Evolutionary conservation across 2,797 vertebrate genomes (phyloP), one percentile per base, ranked within the genome.

Genomic region (Silurus aristotelis): DNA sequence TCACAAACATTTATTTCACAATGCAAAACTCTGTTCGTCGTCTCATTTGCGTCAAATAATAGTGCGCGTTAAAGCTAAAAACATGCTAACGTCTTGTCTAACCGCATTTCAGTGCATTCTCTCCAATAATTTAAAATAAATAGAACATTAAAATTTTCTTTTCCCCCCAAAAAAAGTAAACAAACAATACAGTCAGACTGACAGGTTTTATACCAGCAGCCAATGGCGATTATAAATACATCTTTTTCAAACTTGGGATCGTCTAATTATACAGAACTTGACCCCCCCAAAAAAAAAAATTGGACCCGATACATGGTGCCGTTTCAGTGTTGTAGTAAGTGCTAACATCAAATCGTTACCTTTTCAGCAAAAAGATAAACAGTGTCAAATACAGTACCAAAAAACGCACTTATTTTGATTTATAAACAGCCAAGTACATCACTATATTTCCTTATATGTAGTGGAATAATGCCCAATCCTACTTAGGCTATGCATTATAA

Each of bases 101-200:
- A 22, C 19, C 48, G 72, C 81, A 48, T 79, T 80, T 80, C 75
- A 72, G 56, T 80, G 67, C 75, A 71, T 83, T 43, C 12, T n/a
- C 22, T 15, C 6, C 38, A 56, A 75, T 46, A 22, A 14, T 38
- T 78, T 86, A 48, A 78, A 71, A 72, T 58, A 58, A 77, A 85
- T 58, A 66, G n/a, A 66, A 1, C 63, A 68, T 52, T 22, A 56
- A n/a, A 71, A n/a, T 20, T 38, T 46, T 77, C 27, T 17, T 38
- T 38, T 38, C 38, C 4, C 38, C 38, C 31, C 31, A 31, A 25
- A 67, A 55, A 38, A 76, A 77, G 76, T 20, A 22, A 20, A 76
- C 19, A 82, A 31, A 67, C 61, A 75, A 8, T 43, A 81, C 56
- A 38, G 22, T 14, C 22, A 68, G 48, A 52, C 12, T 31, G 22